A percentile compares a stretch with the other conserved stretches of the same genome.
phyloP scores from a whole-genome alignment of 2,797 vertebrate species.

The Platalea minor region DNA sequence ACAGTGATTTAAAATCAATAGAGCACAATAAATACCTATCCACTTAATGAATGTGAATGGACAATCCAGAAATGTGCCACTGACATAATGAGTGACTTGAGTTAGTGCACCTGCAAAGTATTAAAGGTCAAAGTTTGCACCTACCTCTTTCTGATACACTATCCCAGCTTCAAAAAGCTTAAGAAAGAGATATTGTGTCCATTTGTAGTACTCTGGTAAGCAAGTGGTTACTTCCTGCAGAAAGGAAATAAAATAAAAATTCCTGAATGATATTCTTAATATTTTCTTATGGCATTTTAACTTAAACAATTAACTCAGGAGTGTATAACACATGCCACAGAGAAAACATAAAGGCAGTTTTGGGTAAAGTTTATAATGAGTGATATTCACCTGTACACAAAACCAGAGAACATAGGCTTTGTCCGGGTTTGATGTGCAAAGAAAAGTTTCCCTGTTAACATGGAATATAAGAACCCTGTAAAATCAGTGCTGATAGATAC shows the following conservation, averaged over 20 bases:
- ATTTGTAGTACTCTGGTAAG: conserved; percentile 93
- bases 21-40: neutral
- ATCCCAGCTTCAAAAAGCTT: conserved; percentile 92
- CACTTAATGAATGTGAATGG: neutral
- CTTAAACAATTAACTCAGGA: neutral
- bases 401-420: neutral
- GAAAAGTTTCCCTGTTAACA: neutral
- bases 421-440: neutral
- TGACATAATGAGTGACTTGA: neutral
- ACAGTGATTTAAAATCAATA: neutral
- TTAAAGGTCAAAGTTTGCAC: neutral
- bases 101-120: neutral
- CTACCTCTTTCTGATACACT: conserved; percentile 96
- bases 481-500: neutral
- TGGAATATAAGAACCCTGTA: neutral
- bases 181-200: conserved; percentile 95
- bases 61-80: neutral
- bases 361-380: neutral
- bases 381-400: neutral
- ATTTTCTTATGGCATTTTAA: neutral
- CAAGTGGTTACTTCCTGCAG: conserved; percentile 93
- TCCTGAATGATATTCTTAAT: neutral
- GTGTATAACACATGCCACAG: neutral
- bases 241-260: neutral
- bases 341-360: neutral